A percentile compares a stretch with the other conserved stretches of the same genome.
phyloP scores from a whole-genome alignment of 2,113 vertebrate species.

The Pleuronectes platessa region DNA sequence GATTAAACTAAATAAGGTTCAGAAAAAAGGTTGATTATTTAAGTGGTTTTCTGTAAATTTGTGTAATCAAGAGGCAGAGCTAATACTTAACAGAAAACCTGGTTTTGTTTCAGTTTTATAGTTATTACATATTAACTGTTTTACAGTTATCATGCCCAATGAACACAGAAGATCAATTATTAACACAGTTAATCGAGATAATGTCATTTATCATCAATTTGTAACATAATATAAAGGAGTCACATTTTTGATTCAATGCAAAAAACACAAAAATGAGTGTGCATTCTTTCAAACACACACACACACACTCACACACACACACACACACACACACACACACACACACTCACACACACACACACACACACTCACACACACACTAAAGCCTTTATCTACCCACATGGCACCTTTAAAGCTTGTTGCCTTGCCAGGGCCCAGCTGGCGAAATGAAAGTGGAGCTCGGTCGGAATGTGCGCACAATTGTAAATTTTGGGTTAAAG shows the following conservation, averaged over 20 bases:
- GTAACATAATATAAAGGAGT: background rate
- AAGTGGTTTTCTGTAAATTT: background rate
- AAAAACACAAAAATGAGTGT: background rate
- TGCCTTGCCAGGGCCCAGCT: slow-evolving; percentile 71
- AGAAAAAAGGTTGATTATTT: too few relatives aligned
- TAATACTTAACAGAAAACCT: background rate
- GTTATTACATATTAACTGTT: background rate
- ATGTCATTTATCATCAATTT: too few relatives aligned
- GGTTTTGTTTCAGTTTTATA: background rate
- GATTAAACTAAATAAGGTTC: background rate
- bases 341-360: background rate
- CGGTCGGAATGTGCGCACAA: slow-evolving; percentile 64
- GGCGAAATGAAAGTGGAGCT: slow-evolving; percentile 70
- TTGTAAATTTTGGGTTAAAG: slow-evolving; percentile 71
- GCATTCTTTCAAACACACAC: background rate
- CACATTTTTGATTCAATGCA: too few relatives aligned
- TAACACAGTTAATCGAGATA: background rate
- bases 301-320: slow-evolving; percentile 1
- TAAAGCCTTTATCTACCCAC: slow-evolving; percentile 46
- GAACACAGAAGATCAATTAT: background rate
- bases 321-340: background rate
- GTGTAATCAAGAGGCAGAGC: background rate
- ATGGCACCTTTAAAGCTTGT: slow-evolving; percentile 55
- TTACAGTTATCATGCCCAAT: background rate
- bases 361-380: slow-evolving; percentile 26